Base-by-base conservation (phyloP, 1,140 invertebrate genomes). In the Trichogramma pretiosum region DNA sequence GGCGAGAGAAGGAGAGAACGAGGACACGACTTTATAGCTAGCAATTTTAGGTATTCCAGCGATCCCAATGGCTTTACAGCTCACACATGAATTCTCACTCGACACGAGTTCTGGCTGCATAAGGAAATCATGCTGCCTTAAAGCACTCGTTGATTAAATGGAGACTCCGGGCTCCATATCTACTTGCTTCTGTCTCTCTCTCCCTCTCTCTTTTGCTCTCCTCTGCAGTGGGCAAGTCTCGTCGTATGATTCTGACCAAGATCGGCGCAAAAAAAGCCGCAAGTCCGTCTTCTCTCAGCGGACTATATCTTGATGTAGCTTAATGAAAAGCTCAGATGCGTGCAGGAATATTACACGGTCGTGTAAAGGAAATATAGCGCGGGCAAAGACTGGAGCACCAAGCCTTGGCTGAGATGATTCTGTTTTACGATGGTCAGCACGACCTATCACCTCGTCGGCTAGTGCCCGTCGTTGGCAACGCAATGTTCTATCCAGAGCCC, bases 291-390 rank as follows among this genome's bases (percentile, higher is more conserved):
- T n/a, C 11, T 19, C 19, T 14, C 32, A 32, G 30, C 41, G 30
- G 19, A 13, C 4, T 14, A 11, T 16, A 5, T 36, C 7, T 30
- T 43, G n/a, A n/a, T n/a, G n/a, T n/a, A n/a, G n/a, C n/a, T n/a
- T 44, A 44, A 44, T 44, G 42, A 44, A 44, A 44, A 17, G n/a
- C n/a, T n/a, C n/a, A n/a, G n/a, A n/a, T n/a, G 22, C 22, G n/a
- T n/a, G 36, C 3, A 21, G 18, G 42, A 35, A 44, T 44, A 44
- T 44, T 44, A 44, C 42, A 16, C 32, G 21, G 17, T 24, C 44
- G 23, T 23, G 42, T 28, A 38, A 46, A 46, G 17, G 23, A n/a
- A n/a, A n/a, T n/a, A n/a, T n/a, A n/a, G n/a, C n/a, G n/a, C n/a
- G n/a, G n/a, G n/a, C n/a, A n/a, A n/a, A n/a, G n/a, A n/a, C n/a